A percentile compares a stretch with the other conserved stretches of the same genome.
Evolutionary conservation across 64 coral and sea anemone species (phyloP).

Genomic region (Stichodactyla mertensii): DNA sequence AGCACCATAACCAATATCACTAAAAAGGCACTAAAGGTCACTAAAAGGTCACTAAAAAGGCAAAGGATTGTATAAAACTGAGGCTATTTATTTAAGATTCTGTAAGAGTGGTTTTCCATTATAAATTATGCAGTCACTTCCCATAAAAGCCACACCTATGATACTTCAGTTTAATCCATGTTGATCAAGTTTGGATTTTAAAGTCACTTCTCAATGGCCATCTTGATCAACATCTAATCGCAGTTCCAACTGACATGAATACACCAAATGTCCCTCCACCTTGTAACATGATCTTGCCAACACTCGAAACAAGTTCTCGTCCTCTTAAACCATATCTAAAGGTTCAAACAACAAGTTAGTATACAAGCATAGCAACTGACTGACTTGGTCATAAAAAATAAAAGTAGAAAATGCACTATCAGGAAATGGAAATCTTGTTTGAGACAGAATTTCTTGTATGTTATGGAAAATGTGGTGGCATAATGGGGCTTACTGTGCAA

Average conservation of each 20-base stretch:
- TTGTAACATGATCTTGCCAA: conserved; percentile 98
- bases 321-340: conserved; percentile 83
- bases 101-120: background rate
- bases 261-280: conserved; percentile 97
- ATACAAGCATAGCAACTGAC: background rate
- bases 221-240: conserved; percentile 72
- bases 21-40: too few relatives aligned
- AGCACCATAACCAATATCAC: too few relatives aligned
- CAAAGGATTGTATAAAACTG: background rate
- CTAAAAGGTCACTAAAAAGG: too few relatives aligned
- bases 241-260: conserved; percentile 97
- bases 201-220: background rate
- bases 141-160: background rate
- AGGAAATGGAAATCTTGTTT: too few relatives aligned
- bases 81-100: background rate
- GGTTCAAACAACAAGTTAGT: background rate
- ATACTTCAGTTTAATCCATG: background rate
- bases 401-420: too few relatives aligned
- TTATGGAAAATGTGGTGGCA: too few relatives aligned
- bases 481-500: too few relatives aligned
- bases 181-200: background rate
- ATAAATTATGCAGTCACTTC: background rate
- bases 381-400: too few relatives aligned
- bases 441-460: too few relatives aligned
- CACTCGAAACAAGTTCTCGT: conserved; percentile 76